Conservation (phyloP, 53 echinoderm and acorn worm species). For the Holothuria leucospilota region DNA sequence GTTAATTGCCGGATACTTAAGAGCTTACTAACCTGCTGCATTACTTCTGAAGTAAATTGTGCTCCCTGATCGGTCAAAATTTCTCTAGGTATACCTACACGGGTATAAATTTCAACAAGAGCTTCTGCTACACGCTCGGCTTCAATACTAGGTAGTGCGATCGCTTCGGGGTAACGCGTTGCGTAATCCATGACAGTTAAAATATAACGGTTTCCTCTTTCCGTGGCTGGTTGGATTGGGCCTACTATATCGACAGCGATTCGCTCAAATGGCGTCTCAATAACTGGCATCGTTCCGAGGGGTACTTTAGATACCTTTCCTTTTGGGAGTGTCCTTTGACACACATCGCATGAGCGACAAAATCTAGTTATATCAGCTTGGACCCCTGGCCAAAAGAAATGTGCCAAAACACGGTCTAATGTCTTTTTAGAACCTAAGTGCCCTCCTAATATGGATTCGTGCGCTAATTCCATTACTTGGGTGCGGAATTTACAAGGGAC, state of each 20-base stretch:
- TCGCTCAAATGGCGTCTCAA: slow-evolving; percentile 59
- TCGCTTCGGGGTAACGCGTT: too few relatives aligned
- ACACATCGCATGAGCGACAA: slow-evolving; percentile 51
- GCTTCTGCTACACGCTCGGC: slow-evolving; percentile 67
- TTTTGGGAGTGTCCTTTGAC: slow-evolving; percentile 56
- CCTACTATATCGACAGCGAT: slow-evolving; percentile 67
- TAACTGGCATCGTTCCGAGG: slow-evolving; percentile 47
- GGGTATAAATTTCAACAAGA: slow-evolving; percentile 43
- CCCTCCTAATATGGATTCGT: slow-evolving; percentile 39
- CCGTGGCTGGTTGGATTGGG: slow-evolving; percentile 59
- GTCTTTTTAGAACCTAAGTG: slow-evolving; percentile 55
- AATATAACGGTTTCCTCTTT: slow-evolving; percentile 48
- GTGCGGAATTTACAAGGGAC: slow-evolving; percentile 41
- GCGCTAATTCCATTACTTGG: too few relatives aligned
- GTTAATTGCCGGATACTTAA: slow-evolving; percentile 51
- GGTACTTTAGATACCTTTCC: slow-evolving; percentile 54
- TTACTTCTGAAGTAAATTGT: slow-evolving; percentile 59
- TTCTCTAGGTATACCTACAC: slow-evolving; percentile 56
- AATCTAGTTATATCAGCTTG: slow-evolving; percentile 49
- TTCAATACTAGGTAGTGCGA: slow-evolving; percentile 61
- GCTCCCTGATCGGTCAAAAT: slow-evolving; percentile 55
- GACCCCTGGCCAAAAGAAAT: too few relatives aligned
- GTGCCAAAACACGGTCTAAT: slow-evolving; percentile 17
- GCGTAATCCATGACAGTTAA: slow-evolving; percentile 60
- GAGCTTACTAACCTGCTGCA: slow-evolving; percentile 58